phyloP scores from a whole-genome alignment of 2,888 invertebrate genomes.

The Bombylius discolor region DNA sequence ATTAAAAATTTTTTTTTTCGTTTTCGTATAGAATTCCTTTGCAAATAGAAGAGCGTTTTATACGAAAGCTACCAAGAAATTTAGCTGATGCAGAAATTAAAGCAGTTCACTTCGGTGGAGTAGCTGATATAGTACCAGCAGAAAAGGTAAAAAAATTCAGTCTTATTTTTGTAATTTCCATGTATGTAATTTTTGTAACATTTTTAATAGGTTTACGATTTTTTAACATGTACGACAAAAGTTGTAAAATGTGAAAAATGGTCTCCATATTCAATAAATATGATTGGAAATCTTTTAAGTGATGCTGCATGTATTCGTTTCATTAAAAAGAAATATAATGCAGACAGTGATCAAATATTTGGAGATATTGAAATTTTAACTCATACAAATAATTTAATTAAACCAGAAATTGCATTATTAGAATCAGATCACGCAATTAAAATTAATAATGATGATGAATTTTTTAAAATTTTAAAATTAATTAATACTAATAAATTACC shows the following conservation, averaged over 20 bases:
- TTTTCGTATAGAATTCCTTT: conserved; percentile 3
- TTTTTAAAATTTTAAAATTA: conserved; percentile 2
- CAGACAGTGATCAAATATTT: conserved; percentile 6
- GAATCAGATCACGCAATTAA: conserved; percentile 5
- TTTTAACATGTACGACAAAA: background rate
- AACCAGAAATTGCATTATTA: conserved; percentile 4
- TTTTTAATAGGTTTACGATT: conserved; percentile 9
- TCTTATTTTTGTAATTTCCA: background rate
- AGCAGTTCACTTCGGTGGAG: conserved; percentile 7
- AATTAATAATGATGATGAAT: background rate
- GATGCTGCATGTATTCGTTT: conserved; percentile 6
- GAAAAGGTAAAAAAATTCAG: conserved; percentile 5
- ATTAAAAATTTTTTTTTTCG: background rate
- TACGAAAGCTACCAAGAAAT: conserved; percentile 2
- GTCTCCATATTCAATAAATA: conserved; percentile 9
- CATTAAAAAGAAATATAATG: background rate
- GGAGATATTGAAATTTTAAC: conserved; percentile 8
- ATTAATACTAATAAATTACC: conserved; percentile 7
- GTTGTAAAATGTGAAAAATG: conserved; percentile 2
- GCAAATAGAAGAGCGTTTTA: conserved; percentile 1
- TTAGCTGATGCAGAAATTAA: background rate
- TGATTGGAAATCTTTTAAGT: conserved; percentile 7
- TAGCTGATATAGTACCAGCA: conserved; percentile 10
- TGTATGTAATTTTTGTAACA: background rate
- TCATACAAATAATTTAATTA: conserved; percentile 8